These are phyloP conservation scores for Buphagus erythrorhynchus DNA, from an alignment of 2,797 vertebrate genomes.

Conservation along the genomic window DNA sequence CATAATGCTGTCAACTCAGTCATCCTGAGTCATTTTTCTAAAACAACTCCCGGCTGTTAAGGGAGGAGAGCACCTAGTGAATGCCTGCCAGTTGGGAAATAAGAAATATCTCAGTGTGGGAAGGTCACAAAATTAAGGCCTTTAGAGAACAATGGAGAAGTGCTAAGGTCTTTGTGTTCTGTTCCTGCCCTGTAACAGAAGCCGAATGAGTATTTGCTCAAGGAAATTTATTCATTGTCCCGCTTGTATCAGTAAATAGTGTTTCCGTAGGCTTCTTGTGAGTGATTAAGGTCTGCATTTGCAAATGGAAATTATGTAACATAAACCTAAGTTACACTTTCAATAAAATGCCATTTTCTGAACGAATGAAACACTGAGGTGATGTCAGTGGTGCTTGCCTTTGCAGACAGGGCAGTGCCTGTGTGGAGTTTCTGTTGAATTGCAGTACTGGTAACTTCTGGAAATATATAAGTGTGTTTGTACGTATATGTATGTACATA, in stretches of 20 bases:
- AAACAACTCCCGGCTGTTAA: background rate
- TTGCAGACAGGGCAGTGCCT: background rate
- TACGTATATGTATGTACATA: accelerated
- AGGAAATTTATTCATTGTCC: background rate
- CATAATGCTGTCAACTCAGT: background rate
- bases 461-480: accelerated
- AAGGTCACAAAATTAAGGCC: background rate
- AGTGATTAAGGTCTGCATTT: background rate
- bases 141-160: background rate
- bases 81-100: background rate
- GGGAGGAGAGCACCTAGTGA: background rate
- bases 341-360: background rate
- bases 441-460: background rate
- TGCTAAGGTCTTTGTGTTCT: background rate
- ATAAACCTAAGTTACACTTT: background rate
- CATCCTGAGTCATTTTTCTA: conserved; percentile 36
- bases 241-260: background rate
- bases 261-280: background rate
- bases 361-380: background rate
- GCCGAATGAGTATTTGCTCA: background rate
- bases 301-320: background rate
- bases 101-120: background rate
- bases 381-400: background rate
- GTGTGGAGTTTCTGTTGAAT: background rate
- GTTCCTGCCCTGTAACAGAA: background rate